Percentiles rank a stretch among this genome's conserved stretches.
phyloP scores from a whole-genome alignment of 2,888 invertebrate genomes.

The Rhorus exstirpatorius region DNA sequence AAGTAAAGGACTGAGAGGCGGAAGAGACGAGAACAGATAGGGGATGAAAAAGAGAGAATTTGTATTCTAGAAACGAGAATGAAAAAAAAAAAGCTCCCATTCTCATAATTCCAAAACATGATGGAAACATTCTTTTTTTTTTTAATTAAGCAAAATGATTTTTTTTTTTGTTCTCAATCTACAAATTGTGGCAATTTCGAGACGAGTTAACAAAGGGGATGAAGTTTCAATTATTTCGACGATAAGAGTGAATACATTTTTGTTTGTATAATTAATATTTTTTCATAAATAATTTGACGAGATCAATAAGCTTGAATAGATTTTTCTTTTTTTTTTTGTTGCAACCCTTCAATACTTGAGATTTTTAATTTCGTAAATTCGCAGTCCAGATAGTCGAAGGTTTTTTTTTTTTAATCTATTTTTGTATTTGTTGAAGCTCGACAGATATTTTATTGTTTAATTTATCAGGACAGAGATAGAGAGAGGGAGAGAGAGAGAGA shows the following conservation, averaged over 20 bases:
- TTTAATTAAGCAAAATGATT: neutral
- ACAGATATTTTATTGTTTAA: slow-evolving; percentile 45
- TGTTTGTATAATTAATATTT: too few species aligned
- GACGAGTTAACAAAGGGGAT: too few species aligned
- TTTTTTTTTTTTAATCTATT: neutral
- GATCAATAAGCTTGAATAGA: too few species aligned
- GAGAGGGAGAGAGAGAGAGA: neutral
- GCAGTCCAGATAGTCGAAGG: neutral
- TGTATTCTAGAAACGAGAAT: too few species aligned
- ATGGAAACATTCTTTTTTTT: neutral
- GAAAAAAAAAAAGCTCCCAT: neutral
- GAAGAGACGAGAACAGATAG: neutral
- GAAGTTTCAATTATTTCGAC: too few species aligned
- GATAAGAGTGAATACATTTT: too few species aligned
- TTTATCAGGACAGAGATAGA: slow-evolving; percentile 12
- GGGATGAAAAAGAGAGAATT: neutral
- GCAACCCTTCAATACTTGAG: too few species aligned
- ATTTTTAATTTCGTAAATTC: too few species aligned
- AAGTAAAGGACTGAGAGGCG: neutral
- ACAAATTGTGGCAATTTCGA: neutral
- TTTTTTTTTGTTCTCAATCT: neutral
- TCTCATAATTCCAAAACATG: too few species aligned
- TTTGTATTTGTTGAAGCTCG: neutral
- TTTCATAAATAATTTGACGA: too few species aligned
- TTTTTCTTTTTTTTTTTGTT: too few species aligned